phyloP scores from a whole-genome alignment of 1,140 invertebrate genomes.

The Drosophila rhopaloa region DNA sequence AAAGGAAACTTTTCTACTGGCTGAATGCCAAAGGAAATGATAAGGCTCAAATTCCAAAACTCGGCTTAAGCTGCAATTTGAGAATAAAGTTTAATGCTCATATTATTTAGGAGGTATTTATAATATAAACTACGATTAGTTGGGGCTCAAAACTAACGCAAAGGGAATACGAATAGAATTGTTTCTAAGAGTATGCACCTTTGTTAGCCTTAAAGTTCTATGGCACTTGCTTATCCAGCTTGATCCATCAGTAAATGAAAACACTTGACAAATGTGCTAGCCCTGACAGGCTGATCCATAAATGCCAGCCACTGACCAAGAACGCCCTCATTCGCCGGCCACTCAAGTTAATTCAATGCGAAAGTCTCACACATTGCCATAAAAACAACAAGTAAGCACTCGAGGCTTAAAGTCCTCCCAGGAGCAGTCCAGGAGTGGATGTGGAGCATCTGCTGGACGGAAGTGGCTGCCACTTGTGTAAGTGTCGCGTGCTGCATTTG shows the following conservation, averaged over 20 bases:
- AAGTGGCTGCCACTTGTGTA: conserved; percentile 58
- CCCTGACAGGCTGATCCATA: conserved; percentile 65
- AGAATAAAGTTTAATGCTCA: not conserved
- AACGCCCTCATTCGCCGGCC: conserved; percentile 27
- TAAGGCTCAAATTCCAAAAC: not conserved
- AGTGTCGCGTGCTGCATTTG: conserved; percentile 52
- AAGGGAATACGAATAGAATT: too few relatives aligned
- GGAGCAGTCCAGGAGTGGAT: conserved; percentile 13
- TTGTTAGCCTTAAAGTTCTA: not conserved
- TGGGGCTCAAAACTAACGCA: too few relatives aligned
- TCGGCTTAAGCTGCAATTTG: not conserved
- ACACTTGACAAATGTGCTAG: conserved; percentile 44
- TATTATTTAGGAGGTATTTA: too few relatives aligned
- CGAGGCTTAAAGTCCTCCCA: conserved; percentile 11
- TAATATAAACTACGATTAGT: too few relatives aligned
- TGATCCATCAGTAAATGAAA: conserved; percentile 59
- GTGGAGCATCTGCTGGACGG: conserved; percentile 49
- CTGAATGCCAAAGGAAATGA: conserved; percentile 4
- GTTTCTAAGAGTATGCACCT: not conserved
- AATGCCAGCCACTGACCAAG: conserved; percentile 64
- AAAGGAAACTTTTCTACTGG: conserved; percentile 17
- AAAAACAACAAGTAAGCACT: conserved; percentile 48
- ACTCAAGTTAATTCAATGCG: conserved; percentile 75
- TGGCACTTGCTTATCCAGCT: conserved; percentile 5
- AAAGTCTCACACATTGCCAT: conserved; percentile 51